phyloP scores from a whole-genome alignment of 1,140 invertebrate genomes.

The Odontomachus brunneus region DNA sequence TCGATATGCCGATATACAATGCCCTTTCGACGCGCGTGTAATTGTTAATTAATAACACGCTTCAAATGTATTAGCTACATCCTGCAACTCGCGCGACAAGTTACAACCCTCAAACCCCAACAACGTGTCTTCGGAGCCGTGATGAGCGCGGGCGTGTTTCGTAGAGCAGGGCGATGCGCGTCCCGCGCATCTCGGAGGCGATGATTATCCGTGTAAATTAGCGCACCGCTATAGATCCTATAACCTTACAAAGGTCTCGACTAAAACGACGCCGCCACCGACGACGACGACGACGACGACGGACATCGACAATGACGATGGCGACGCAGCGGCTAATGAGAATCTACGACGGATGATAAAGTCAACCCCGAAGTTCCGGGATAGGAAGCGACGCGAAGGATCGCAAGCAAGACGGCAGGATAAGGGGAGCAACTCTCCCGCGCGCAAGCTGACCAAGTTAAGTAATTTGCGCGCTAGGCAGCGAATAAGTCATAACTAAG shows the following conservation, averaged over 20 bases:
- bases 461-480: constrained; percentile 82
- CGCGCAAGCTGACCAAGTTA: constrained; percentile 82
- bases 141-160: background rate
- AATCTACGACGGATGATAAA: constrained; percentile 78
- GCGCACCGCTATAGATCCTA: background rate
- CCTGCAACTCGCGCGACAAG: constrained; percentile 17
- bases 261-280: constrained; percentile 41
- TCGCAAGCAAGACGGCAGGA: background rate
- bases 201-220: constrained; percentile 50
- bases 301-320: constrained; percentile 58
- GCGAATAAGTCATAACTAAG: constrained; percentile 85
- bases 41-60: constrained; percentile 44
- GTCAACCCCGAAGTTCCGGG: constrained; percentile 74
- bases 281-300: constrained; percentile 46
- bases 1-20: background rate
- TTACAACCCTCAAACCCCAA: constrained; percentile 4
- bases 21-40: constrained; percentile 1
- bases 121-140: background rate
- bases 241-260: constrained; percentile 21
- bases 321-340: constrained; percentile 76
- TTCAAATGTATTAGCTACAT: constrained; percentile 17
- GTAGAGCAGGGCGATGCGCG: background rate
- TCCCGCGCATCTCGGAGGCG: background rate
- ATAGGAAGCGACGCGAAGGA: constrained; percentile 61
- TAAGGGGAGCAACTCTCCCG: constrained; percentile 77